Evolutionary conservation across 2,113 vertebrate species (phyloP).

Genomic region (Misgurnus anguillicaudatus): DNA sequence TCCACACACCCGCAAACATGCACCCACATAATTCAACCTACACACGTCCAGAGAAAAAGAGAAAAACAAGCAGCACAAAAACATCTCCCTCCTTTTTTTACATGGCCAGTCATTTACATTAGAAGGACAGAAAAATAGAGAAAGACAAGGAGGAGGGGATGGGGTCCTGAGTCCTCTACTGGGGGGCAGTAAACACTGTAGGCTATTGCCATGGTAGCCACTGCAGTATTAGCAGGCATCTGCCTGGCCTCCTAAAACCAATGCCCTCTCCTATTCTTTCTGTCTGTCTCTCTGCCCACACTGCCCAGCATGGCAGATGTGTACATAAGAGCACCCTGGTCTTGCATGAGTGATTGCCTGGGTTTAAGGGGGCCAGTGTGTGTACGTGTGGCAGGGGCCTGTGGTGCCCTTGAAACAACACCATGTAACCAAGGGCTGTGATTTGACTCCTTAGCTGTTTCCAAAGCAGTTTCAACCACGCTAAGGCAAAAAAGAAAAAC

Average conservation of each 20-base stretch:
- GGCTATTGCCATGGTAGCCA: conserved; percentile 76
- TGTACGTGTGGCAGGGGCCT: conserved; percentile 37
- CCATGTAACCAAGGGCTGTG: conserved; percentile 47
- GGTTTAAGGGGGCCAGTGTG: conserved; percentile 57
- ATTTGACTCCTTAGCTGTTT: conserved; percentile 41
- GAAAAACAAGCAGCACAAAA: conserved; percentile 38
- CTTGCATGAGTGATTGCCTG: conserved; percentile 68
- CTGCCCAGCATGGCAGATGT: conserved; percentile 76
- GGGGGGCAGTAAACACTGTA: conserved; percentile 75
- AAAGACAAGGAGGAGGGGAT: conserved; percentile 57
- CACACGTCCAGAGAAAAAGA: conserved; percentile 5
- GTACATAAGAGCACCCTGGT: conserved; percentile 64
- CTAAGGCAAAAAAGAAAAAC: conserved; percentile 40
- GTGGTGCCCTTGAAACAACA: conserved; percentile 46
- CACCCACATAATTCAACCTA: conserved; percentile 6
- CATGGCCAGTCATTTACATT: conserved; percentile 73
- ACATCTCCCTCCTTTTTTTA: conserved; percentile 54
- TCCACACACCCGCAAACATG: conserved; percentile 6
- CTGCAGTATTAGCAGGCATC: conserved; percentile 70
- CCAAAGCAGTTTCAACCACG: conserved; percentile 22
- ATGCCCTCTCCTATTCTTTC: conserved; percentile 41
- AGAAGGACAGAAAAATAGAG: conserved; percentile 72
- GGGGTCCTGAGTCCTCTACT: conserved; percentile 52
- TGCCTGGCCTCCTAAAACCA: conserved; percentile 57
- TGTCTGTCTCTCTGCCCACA: conserved; percentile 49